phyloP scores from a whole-genome alignment of 2,113 vertebrate genomes.

The Lagopus muta region DNA sequence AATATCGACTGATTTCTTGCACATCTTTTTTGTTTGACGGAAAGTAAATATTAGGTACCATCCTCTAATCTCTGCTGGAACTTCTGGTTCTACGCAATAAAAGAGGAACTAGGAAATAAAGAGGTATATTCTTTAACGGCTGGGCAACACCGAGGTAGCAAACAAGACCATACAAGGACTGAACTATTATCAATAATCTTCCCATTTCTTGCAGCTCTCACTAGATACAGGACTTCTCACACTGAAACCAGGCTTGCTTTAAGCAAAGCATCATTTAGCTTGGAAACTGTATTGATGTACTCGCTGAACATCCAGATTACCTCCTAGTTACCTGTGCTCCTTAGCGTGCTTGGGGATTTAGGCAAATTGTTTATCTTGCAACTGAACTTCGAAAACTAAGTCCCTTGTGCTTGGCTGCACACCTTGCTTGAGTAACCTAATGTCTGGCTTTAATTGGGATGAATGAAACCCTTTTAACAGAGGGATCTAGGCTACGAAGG shows the following conservation, averaged over 20 bases:
- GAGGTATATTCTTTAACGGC: not conserved
- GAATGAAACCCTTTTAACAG: not conserved
- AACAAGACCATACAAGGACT: not conserved
- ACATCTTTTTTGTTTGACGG: not conserved
- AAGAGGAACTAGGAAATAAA: not conserved
- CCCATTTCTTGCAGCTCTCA: not conserved
- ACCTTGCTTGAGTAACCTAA: not conserved
- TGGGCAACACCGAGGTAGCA: not conserved
- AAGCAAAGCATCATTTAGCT: not conserved
- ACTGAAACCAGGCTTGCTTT: not conserved
- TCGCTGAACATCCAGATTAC: not conserved
- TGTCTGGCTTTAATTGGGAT: not conserved
- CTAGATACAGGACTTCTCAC: not conserved
- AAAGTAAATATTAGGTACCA: not conserved
- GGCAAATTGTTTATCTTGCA: not conserved
- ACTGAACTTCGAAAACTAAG: not conserved
- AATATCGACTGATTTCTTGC: conserved; percentile 22
- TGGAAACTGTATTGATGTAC: not conserved
- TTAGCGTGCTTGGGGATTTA: not conserved
- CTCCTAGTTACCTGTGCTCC: not conserved
- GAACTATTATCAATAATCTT: not conserved
- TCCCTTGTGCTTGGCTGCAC: not conserved
- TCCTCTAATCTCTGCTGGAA: not conserved
- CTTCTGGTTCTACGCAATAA: not conserved
- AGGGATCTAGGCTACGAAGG: not conserved